phyloP scores from a whole-genome alignment of 2,888 invertebrate genomes.

The Ectobius pallidus region DNA sequence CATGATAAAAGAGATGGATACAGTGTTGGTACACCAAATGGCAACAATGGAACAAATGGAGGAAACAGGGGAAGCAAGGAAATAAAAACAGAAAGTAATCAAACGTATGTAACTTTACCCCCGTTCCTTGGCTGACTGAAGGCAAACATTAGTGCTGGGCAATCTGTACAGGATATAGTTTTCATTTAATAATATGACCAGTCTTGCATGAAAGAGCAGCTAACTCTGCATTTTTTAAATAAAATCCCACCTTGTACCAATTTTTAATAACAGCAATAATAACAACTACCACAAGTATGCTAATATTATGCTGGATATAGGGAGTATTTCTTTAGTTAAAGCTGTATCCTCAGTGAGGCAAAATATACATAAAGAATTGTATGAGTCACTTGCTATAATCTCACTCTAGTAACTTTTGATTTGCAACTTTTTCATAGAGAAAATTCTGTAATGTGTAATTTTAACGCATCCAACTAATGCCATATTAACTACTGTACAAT shows the following conservation, averaged over 20 bases:
- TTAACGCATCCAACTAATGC: no score
- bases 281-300: neutral
- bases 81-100: slow-evolving; percentile 26
- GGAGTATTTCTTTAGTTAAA: no score
- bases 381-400: no score
- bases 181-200: slow-evolving; percentile 12
- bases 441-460: no score
- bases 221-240: neutral
- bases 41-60: slow-evolving; percentile 3
- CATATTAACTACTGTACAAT: no score
- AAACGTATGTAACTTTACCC: slow-evolving; percentile 70
- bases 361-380: no score
- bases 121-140: slow-evolving; percentile 59
- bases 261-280: neutral
- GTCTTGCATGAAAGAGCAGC: neutral
- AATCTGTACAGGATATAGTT: slow-evolving; percentile 29
- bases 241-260: neutral
- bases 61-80: slow-evolving; percentile 9
- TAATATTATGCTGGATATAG: no score
- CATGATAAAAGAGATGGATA: slow-evolving; percentile 10
- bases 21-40: neutral
- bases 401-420: no score
- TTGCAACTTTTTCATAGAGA: no score
- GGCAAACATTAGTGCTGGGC: slow-evolving; percentile 35
- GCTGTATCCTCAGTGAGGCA: no score